Percentiles rank a stretch among this genome's conserved stretches.
Evolutionary conservation across 2,888 invertebrate species (phyloP).

Genomic region (Ptycholaimellus sp.): DNA sequence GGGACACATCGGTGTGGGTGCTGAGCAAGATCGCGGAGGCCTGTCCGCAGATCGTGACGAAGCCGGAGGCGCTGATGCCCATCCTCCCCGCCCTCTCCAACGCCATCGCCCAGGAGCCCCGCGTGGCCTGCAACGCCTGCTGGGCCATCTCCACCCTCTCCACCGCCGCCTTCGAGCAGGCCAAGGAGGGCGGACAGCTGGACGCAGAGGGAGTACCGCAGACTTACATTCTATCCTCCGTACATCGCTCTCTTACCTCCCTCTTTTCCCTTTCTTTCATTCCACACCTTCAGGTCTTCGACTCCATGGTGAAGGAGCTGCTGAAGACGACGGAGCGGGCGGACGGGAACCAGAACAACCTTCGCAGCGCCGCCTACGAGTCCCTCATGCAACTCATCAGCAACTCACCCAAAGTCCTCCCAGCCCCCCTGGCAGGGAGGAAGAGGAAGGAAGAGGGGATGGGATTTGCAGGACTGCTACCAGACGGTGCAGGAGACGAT

Average conservation of each 20-base stretch:
- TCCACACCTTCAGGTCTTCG: conserved; percentile 76
- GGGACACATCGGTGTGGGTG: conserved; percentile 94
- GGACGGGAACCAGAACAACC: conserved; percentile 62
- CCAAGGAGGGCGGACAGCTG: conserved; percentile 39
- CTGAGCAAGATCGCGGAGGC: conserved; percentile 86
- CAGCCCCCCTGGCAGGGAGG: background rate
- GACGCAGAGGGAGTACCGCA: conserved; percentile 37
- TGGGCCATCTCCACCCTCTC: conserved; percentile 91
- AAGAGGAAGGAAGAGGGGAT: background rate
- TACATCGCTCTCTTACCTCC: too few species aligned
- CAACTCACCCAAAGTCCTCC: conserved; percentile 52
- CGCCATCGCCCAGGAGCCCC: conserved; percentile 68
- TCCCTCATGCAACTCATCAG: conserved; percentile 98
- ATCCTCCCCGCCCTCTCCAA: conserved; percentile 35
- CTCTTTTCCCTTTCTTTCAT: too few species aligned
- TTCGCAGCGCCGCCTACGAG: conserved; percentile 88
- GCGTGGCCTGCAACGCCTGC: conserved; percentile 92
- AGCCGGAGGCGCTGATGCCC: conserved; percentile 28
- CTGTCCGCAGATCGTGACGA: conserved; percentile 18
- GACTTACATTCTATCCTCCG: conserved; percentile 77
- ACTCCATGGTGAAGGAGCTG: conserved; percentile 65
- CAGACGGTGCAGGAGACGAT: conserved; percentile 83
- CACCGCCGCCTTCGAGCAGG: conserved; percentile 71
- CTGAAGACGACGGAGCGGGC: conserved; percentile 72
- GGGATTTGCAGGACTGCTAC: conserved; percentile 51